Evolutionary conservation across 2,888 invertebrate genomes (phyloP), one percentile per base, ranked within the genome.

Genomic region (Notocelia uddmanniana): DNA sequence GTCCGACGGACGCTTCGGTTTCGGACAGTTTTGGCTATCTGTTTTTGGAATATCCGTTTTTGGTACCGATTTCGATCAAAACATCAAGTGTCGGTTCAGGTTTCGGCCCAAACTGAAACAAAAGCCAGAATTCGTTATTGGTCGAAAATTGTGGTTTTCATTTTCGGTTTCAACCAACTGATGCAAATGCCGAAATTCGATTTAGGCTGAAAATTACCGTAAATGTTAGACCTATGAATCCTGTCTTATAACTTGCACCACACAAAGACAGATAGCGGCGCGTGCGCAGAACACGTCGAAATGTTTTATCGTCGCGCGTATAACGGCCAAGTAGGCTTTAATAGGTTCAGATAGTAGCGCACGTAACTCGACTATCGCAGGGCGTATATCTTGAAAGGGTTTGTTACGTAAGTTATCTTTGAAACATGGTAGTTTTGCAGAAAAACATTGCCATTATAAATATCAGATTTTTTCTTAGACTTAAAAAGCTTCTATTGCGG

Each of bases 261-360:
- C 52, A 31, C 10, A 10, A 37, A 66, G 66, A 57, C 58, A 62
- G 59, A 57, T 67, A 54, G 62, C 64, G 79, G 79, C 83, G 81
- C 83, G 83, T 83, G 87, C 83, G 77, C 69, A 59, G 60, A 76
- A 75, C 80, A 80, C 75, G 80, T 79, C 79, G 80, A 77, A 80
- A 78, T 76, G 74, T 76, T 73, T 84, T 86, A 89, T 88, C 85
- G 79, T 68, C 67, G 55, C 68, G 31, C 79, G 77, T 59, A 54
- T 67, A 71, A 37, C 77, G 82, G 78, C 81, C 80, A 80, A 75
- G 71, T 69, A 76, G 74, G 76, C 76, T 76, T 77, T 83, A 86
- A 86, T 85, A 79, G 79, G 55, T 78, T 71, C 37, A 67, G 71
- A 70, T 70, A 73, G 60, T 60, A 26, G 69, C 41, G 50, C 57